phyloP scores from a whole-genome alignment of 2,797 vertebrate genomes.

The Pteronotus mesoamericanus region DNA sequence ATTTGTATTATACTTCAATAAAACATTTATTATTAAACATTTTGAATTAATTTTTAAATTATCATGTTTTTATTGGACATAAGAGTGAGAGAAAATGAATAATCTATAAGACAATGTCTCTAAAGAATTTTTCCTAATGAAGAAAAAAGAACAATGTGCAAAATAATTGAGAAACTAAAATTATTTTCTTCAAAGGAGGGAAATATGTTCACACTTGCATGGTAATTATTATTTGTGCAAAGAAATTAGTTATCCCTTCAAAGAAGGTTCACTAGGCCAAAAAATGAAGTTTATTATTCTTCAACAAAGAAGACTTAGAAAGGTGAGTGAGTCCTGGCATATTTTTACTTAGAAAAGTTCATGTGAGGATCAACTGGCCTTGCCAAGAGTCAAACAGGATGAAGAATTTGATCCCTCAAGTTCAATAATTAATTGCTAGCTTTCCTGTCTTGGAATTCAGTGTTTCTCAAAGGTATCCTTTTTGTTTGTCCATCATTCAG shows the following conservation, averaged over 20 bases:
- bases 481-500: background rate
- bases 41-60: slow-evolving; percentile 1
- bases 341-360: background rate
- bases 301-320: background rate
- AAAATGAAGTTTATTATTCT: background rate
- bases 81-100: background rate
- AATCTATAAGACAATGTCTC: background rate
- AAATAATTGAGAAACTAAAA: slow-evolving; percentile 12
- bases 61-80: background rate
- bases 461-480: background rate
- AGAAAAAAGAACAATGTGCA: background rate
- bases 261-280: background rate
- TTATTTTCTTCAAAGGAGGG: background rate
- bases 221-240: slow-evolving; percentile 12
- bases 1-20: background rate
- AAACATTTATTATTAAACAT: slow-evolving; percentile 12
- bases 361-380: background rate
- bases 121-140: background rate
- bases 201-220: background rate
- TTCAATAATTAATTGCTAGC: background rate
- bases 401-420: background rate
- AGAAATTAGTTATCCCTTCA: background rate
- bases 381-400: background rate
- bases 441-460: background rate
- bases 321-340: background rate